Conservation (phyloP, 2,113 vertebrate species). For the Malurus alboscapulatus region DNA sequence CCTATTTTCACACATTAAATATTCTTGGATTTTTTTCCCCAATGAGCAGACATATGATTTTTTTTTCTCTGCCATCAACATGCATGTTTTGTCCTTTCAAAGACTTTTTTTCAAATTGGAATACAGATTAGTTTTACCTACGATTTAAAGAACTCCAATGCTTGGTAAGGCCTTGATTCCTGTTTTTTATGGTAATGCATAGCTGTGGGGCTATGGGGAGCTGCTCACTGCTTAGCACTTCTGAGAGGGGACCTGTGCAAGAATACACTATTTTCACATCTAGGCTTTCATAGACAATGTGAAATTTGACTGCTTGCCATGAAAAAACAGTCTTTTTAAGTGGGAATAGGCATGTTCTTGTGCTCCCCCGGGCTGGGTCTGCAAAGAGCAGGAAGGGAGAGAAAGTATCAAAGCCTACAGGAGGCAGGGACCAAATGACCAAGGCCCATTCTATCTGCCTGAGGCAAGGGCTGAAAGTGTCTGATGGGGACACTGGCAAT, state of each 20-base stretch:
- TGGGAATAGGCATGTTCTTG: background rate
- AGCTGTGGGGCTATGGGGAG: constrained; percentile 7
- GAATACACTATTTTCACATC: background rate
- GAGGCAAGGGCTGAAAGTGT: background rate
- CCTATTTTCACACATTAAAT: constrained; percentile 59
- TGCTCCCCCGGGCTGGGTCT: background rate
- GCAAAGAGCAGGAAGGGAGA: background rate
- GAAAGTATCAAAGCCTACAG: background rate
- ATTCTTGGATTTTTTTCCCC: constrained; percentile 45
- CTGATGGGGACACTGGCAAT: background rate
- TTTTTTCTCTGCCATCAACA: constrained; percentile 51
- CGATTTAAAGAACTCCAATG: constrained; percentile 26
- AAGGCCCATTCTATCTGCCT: background rate
- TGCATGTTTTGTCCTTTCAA: constrained; percentile 41
- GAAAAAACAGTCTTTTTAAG: background rate
- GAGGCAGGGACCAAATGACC: background rate
- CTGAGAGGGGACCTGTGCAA: background rate
- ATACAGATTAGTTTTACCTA: constrained; percentile 60
- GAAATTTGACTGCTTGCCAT: background rate
- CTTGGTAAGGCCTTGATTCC: background rate
- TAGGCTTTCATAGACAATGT: background rate
- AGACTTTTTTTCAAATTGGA: constrained; percentile 43
- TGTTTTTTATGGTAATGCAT: constrained; percentile 43
- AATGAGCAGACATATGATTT: constrained; percentile 53
- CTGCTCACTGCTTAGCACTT: constrained; percentile 36